Percentiles rank a stretch among this genome's conserved stretches.
Evolutionary conservation across 2,888 invertebrate species (phyloP).

Genomic region (Drosophila glabriapex): DNA sequence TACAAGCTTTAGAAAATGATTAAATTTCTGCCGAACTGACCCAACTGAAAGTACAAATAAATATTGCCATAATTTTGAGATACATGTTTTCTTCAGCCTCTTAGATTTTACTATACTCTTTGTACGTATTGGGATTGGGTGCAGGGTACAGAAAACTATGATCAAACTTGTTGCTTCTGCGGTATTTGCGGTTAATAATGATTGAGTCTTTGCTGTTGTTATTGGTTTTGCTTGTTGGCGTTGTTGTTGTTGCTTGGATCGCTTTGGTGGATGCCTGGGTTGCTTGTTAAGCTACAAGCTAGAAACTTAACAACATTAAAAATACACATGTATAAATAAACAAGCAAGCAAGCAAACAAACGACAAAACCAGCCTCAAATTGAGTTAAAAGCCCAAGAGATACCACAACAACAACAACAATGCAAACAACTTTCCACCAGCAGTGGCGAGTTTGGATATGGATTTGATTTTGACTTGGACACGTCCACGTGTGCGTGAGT

Average conservation of each 20-base stretch:
- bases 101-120: constrained; percentile 3
- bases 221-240: constrained; percentile 2
- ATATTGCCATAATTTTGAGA: background rate
- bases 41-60: background rate
- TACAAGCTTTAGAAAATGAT: background rate
- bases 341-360: constrained; percentile 42
- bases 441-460: constrained; percentile 47
- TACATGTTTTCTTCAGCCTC: background rate
- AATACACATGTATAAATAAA: constrained; percentile 65
- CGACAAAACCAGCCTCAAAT: constrained; percentile 65
- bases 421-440: constrained; percentile 75
- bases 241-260: constrained; percentile 18
- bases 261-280: constrained; percentile 21
- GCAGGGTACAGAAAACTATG: constrained; percentile 13
- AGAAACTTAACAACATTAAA: constrained; percentile 63
- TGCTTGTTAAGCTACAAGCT: constrained; percentile 59
- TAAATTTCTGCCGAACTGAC: background rate
- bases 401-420: constrained; percentile 38
- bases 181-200: constrained; percentile 56
- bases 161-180: constrained; percentile 47
- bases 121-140: constrained; percentile 14
- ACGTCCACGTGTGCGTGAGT: constrained; percentile 66
- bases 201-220: constrained; percentile 46
- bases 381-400: constrained; percentile 73
- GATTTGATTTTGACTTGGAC: constrained; percentile 69